Evolutionary conservation across 2,113 vertebrate species (phyloP), one percentile per base, ranked within the genome.

Genomic region (Campylomormyrus tamandua): DNA sequence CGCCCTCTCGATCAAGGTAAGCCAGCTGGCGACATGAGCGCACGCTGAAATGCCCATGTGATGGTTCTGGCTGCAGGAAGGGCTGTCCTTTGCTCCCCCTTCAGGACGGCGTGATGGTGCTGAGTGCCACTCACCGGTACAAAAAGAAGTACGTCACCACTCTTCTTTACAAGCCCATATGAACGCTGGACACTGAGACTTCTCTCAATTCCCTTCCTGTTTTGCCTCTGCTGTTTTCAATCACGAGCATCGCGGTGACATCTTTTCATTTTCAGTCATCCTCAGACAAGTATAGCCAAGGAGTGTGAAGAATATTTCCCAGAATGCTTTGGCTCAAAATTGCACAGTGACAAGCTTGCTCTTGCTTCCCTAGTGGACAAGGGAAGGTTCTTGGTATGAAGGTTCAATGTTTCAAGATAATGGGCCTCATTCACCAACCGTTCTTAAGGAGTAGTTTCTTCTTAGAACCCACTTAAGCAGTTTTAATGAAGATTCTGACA

Each of bases 91-190:
- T 56, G 50, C 42, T 84, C 45, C 70, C 35, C 91, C 70, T 24
- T 83, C 94, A 99, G 98, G 98, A 99, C 1, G 97, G 98, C 0
- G 98, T 99, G 90, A 99, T 99, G 98, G 98, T 99, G 89, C 98
- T 99, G 74, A 99, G 98, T 27, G 98, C 97, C 2, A 99, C 98
- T 0, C 98, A 99, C 90, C 98, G 98, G 91, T 99, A 98, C 94
- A 99, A 99, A 96, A 99, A 99, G 97, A 99, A 99, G 91, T 99
- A 99, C 0, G 98, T 99, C 92, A 99, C 98, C 90, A 99, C 98
- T 0, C 95, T 99, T 9, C 92, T 96, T 2, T 96, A 96, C 85
- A 96, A 96, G 89, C 96, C 96, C 52, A 96, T 96, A 92, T 96
- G 95, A 96, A 1, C 2, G 48, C 58, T 74, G 39, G 62, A 24